A percentile compares a stretch with the other conserved stretches of the same genome.
Conservation (phyloP, 2,888 invertebrate genomes). For the Clepsis dumicolana region DNA sequence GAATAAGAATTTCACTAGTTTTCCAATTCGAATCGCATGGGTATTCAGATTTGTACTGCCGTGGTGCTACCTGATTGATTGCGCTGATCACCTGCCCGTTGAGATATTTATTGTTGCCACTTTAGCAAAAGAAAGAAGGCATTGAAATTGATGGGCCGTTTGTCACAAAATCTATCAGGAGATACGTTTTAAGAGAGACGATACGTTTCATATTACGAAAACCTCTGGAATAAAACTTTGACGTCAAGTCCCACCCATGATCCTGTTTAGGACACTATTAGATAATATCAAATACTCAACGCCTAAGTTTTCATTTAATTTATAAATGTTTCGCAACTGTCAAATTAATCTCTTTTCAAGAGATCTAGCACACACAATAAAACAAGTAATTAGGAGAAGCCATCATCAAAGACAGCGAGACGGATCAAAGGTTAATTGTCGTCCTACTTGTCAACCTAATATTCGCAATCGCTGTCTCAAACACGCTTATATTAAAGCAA, state of each 20-base stretch:
- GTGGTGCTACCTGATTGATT: slow-evolving; percentile 1
- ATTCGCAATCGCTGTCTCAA: slow-evolving; percentile 4
- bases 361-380: slow-evolving; percentile 9
- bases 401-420: slow-evolving; percentile 6
- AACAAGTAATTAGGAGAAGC: slow-evolving; percentile 20
- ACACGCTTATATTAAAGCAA: slow-evolving; percentile 2
- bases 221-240: too few species aligned
- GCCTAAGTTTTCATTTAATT: too few species aligned
- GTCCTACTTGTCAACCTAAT: slow-evolving; percentile 16
- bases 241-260: too few species aligned
- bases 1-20: slow-evolving; percentile 18
- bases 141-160: not conserved
- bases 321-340: not conserved
- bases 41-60: slow-evolving; percentile 8
- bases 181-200: too few species aligned
- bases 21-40: slow-evolving; percentile 1
- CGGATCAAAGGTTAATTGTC: slow-evolving; percentile 23
- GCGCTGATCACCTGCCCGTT: not conserved
- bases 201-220: too few species aligned
- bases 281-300: too few species aligned
- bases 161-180: not conserved
- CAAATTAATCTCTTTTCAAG: not conserved
- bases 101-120: not conserved
- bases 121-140: not conserved
- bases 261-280: too few species aligned